Evolutionary conservation across 1,140 invertebrate genomes (phyloP).

Genomic region (Bicyclus anynana): DNA sequence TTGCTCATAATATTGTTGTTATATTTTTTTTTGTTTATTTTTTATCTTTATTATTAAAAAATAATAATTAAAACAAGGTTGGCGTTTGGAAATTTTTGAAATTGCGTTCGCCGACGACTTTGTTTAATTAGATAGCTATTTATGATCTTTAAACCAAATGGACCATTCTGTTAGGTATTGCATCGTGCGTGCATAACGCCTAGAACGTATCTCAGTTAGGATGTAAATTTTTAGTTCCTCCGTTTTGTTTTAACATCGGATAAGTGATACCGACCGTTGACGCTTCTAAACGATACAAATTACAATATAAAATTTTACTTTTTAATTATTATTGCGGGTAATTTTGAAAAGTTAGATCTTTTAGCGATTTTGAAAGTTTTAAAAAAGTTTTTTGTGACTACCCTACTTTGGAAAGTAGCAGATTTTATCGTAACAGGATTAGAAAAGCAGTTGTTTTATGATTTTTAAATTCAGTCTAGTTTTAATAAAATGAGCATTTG

Average conservation of each 20-base stretch:
- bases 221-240: constrained; percentile 5
- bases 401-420: too few relatives aligned
- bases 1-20: constrained; percentile 73
- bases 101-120: constrained; percentile 48
- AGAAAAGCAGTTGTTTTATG: too few relatives aligned
- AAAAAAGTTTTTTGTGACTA: background rate
- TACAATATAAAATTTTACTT: too few relatives aligned
- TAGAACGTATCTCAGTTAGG: constrained; percentile 27
- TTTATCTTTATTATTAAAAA: constrained; percentile 41
- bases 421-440: too few relatives aligned
- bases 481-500: constrained; percentile 24
- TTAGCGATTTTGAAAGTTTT: too few relatives aligned
- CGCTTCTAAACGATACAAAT: background rate
- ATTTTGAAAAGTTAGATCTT: too few relatives aligned
- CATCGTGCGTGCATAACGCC: constrained; percentile 44
- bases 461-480: constrained; percentile 26
- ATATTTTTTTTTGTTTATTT: constrained; percentile 53
- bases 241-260: background rate
- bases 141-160: constrained; percentile 39
- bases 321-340: too few relatives aligned
- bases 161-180: constrained; percentile 39
- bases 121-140: constrained; percentile 47
- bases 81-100: constrained; percentile 49
- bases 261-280: constrained; percentile 1
- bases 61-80: constrained; percentile 25